Conservation (phyloP, 2,113 vertebrate genomes). For the Penelope pileata region DNA sequence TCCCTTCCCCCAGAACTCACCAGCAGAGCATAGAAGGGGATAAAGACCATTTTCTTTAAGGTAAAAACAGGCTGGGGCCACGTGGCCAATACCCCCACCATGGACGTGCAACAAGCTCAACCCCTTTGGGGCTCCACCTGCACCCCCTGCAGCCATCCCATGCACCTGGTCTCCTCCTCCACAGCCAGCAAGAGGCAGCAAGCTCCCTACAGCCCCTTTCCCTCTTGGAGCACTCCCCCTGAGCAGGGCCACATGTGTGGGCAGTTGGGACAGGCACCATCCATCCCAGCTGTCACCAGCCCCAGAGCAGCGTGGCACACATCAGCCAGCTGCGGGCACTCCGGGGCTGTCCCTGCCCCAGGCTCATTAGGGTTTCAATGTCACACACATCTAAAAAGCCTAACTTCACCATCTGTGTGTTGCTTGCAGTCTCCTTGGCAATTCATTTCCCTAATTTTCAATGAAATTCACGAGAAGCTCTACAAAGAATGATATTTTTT, state of each 20-base stretch:
- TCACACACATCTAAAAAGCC: not conserved
- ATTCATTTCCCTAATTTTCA: not conserved
- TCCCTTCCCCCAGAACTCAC: not conserved
- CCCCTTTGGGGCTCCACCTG: not conserved
- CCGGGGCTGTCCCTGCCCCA: not conserved
- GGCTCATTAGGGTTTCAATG: not conserved
- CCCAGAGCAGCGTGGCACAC: no score
- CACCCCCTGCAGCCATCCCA: not conserved
- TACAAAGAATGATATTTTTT: not conserved
- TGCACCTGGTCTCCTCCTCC: not conserved
- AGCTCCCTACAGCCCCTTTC: not conserved
- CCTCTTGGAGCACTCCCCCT: no score
- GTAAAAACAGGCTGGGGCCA: not conserved
- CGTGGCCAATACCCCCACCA: fast-evolving
- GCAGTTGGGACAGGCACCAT: no score
- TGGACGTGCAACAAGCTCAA: fast-evolving
- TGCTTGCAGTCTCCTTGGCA: not conserved
- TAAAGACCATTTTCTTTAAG: not conserved
- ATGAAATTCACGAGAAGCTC: not conserved
- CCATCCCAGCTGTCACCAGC: no score
- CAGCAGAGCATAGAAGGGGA: not conserved
- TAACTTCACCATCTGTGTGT: not conserved
- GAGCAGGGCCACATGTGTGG: no score
- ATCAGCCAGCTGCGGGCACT: not conserved
- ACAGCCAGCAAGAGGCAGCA: fast-evolving